Evolutionary conservation across 1,140 invertebrate species (phyloP), one percentile per base, ranked within the genome.

Genomic region (Leptinotarsa lineolata): DNA sequence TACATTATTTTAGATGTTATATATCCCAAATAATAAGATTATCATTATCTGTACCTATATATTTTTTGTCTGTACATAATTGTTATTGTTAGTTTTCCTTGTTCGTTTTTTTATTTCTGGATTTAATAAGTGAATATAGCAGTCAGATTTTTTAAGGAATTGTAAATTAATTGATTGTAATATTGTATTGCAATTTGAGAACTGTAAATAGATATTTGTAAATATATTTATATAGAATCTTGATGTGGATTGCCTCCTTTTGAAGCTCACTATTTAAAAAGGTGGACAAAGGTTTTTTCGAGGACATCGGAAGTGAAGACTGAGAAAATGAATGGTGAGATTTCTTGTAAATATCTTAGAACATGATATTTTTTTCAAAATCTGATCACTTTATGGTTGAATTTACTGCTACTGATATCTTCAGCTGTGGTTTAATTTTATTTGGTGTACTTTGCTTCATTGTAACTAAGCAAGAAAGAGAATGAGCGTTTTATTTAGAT

Each of bases 211-310:
- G 72, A 76, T 73, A 74, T 80, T 80, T 82, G 81, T 82, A 82
- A 82, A 82, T 82, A 82, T 82, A 82, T 81, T 81, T 82, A 81
- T 81, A 81, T 81, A 82, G 73, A 76, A 74, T 68, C 60, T 74
- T 70, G 45, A 45, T 64, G 48, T 54, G 15, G 4, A 54, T 54
- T 54, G 48, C n/a, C 16, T 54, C 15, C 6, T n/a, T 18, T 16
- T n/a, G 16, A 54, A 39, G 30, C 8, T 39, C 8, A 0, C 30
- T 39, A 39, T 39, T 39, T 39, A 3, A 11, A 39, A 59, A 59
- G 20, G 58, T 59, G 58, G 0, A 20, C 16, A 59, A 20, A 8
- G 16, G 16, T 59, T 59, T 59, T 20, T 59, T 59, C 11, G 58
- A 20, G 58, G 58, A 39, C 11, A 11, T 39, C 8, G 2, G 30